Evolutionary conservation across 2,888 invertebrate species (phyloP).

Genomic region (Cartodere bifasciata): DNA sequence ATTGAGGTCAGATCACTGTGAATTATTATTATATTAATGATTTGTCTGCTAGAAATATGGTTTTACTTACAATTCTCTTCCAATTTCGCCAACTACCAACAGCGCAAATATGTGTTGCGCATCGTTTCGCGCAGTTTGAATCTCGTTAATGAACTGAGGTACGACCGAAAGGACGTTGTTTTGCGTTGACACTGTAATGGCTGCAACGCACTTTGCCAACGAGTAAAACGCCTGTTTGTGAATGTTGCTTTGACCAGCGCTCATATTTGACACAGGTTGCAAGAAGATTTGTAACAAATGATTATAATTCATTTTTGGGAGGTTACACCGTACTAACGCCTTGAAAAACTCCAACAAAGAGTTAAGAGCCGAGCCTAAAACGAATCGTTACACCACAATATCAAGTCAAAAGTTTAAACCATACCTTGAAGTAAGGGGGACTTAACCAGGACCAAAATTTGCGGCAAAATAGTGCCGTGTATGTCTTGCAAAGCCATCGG

Average conservation of each 20-base stretch:
- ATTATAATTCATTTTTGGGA: constrained; percentile 58
- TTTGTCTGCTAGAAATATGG: background rate
- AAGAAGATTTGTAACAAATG: constrained; percentile 68
- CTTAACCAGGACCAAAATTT: constrained; percentile 74
- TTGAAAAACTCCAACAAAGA: constrained; percentile 88
- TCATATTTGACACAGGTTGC: constrained; percentile 39
- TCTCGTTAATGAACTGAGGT: constrained; percentile 55
- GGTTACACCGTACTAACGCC: constrained; percentile 76
- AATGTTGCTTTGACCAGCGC: constrained; percentile 25
- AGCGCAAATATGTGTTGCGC: constrained; percentile 86
- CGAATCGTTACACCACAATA: too few species aligned
- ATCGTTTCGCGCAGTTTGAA: constrained; percentile 57
- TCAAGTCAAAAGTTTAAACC: too few species aligned
- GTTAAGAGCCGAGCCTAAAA: too few species aligned
- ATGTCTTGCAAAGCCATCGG: constrained; percentile 65
- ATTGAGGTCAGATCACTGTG: constrained; percentile 67
- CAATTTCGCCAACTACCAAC: constrained; percentile 93
- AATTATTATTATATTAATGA: constrained; percentile 9
- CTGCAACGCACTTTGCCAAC: constrained; percentile 91
- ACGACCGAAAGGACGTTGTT: constrained; percentile 56
- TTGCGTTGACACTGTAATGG: constrained; percentile 71
- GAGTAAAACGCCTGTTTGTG: constrained; percentile 82
- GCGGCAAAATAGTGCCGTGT: constrained; percentile 63
- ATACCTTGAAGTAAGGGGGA: constrained; percentile 84
- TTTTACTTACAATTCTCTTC: constrained; percentile 51